These are phyloP conservation scores for Epiperipatus broadwayi DNA, from an alignment of 2,888 invertebrate genomes.

Conservation along the genomic window DNA sequence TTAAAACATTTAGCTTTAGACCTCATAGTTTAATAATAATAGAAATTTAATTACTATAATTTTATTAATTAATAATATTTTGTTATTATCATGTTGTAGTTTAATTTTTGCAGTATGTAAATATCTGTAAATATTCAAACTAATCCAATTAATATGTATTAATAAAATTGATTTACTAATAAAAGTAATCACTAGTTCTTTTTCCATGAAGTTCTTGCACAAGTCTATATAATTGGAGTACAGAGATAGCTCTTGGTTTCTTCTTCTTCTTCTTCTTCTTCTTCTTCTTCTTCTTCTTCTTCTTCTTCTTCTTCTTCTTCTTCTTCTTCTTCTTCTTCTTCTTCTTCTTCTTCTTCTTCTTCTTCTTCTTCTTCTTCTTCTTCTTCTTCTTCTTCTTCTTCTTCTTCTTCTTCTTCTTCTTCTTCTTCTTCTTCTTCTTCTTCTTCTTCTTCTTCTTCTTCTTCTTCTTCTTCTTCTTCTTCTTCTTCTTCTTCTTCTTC, in stretches of 20 bases:
- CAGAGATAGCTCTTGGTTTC: slow-evolving; percentile 1
- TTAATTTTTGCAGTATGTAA: too few species aligned
- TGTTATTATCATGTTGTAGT: too few species aligned
- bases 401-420: neutral
- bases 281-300: slow-evolving; percentile 1
- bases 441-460: neutral
- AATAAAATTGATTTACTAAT: too few species aligned
- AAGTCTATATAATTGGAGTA: too few species aligned
- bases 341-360: neutral
- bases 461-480: slow-evolving; percentile 23
- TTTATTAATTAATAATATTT: too few species aligned
- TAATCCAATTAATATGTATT: too few species aligned
- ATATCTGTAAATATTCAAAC: too few species aligned
- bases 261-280: neutral
- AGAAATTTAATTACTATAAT: too few species aligned
- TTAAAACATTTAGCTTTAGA: too few species aligned
- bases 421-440: slow-evolving; percentile 5
- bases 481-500: slow-evolving; percentile 20
- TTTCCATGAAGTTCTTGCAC: too few species aligned
- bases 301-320: neutral
- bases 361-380: neutral
- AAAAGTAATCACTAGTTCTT: too few species aligned
- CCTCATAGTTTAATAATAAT: too few species aligned
- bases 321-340: neutral
- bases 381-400: neutral